Conservation (phyloP, 2,888 invertebrate species). For the Tholera decimalis region DNA sequence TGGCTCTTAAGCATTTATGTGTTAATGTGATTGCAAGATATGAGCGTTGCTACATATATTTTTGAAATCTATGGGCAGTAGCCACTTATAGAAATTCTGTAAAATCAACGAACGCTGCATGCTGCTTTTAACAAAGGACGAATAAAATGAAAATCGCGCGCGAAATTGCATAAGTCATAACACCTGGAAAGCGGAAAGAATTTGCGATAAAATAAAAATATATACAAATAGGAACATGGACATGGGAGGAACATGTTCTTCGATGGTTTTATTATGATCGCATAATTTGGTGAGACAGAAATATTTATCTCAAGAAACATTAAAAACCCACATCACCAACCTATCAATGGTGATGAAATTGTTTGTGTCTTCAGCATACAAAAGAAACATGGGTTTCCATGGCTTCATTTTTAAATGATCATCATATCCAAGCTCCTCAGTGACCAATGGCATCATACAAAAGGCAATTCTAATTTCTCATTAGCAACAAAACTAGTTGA, state of each 20-base stretch:
- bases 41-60: background rate
- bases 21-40: background rate
- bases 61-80: background rate
- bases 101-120: too few relatives aligned
- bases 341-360: background rate
- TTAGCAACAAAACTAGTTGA: constrained; percentile 8
- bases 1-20: background rate
- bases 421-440: background rate
- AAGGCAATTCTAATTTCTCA: constrained; percentile 15
- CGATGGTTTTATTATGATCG: too few relatives aligned
- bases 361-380: background rate
- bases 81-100: too few relatives aligned
- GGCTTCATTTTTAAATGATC: background rate
- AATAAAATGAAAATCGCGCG: too few relatives aligned
- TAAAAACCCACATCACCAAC: background rate
- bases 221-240: too few relatives aligned
- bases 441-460: constrained; percentile 7
- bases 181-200: too few relatives aligned
- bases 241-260: too few relatives aligned
- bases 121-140: too few relatives aligned
- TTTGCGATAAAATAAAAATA: too few relatives aligned
- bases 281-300: too few relatives aligned
- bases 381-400: background rate
- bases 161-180: too few relatives aligned
- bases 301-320: too few relatives aligned